A percentile compares a stretch with the other conserved stretches of the same genome.
Conservation (phyloP, 2,797 vertebrate genomes). For the Rhinichthys osculus region DNA sequence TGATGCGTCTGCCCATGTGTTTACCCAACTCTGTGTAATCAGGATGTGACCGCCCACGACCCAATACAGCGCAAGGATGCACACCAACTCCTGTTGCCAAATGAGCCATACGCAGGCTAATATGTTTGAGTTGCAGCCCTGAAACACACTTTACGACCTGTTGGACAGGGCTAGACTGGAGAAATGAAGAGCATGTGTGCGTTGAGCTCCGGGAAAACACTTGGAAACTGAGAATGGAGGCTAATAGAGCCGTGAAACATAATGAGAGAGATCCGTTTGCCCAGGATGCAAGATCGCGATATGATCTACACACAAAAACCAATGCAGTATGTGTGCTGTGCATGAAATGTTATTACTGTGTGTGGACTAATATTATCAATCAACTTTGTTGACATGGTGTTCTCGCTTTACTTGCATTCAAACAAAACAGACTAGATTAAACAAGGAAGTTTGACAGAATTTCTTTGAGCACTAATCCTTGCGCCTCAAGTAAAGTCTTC, state of each 20-base stretch:
- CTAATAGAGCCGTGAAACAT: neutral
- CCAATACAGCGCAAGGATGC: neutral
- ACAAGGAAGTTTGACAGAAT: neutral
- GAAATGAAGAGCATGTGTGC: neutral
- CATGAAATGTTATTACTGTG: conserved; percentile 30
- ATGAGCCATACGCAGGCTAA: conserved; percentile 54
- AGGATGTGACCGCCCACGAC: conserved; percentile 46
- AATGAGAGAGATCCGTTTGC: conserved; percentile 17
- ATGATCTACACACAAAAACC: conserved; percentile 40
- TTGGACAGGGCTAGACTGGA: neutral
- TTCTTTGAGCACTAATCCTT: neutral
- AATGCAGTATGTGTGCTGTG: neutral
- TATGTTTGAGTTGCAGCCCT: conserved; percentile 42
- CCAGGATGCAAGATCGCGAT: conserved; percentile 21
- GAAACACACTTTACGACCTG: conserved; percentile 27
- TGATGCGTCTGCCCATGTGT: conserved; percentile 32
- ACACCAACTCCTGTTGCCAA: conserved; percentile 52
- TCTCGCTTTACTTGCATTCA: conserved; percentile 1
- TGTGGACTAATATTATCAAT: neutral
- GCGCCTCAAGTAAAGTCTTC: neutral
- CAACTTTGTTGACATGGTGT: conserved; percentile 20
- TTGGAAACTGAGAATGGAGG: conserved; percentile 1
- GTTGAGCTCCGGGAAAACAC: neutral
- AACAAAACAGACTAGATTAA: conserved; percentile 10
- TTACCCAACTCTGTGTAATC: conserved; percentile 55